Evolutionary conservation across 2,888 invertebrate species (phyloP).

Genomic region (Netelia inedita): DNA sequence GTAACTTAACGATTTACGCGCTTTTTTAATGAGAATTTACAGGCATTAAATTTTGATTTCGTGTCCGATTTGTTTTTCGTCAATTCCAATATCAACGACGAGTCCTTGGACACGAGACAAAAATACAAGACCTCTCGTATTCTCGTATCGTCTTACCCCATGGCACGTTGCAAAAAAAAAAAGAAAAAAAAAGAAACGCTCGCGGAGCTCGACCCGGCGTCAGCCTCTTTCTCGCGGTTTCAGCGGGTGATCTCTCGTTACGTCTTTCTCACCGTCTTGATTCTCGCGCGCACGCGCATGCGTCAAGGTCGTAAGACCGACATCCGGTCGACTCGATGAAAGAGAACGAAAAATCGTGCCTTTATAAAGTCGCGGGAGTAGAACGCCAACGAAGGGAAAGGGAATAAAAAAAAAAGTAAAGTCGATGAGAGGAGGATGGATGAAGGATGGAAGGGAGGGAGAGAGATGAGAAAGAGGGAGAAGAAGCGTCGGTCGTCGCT

Average conservation of each 20-base stretch:
- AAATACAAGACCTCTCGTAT: too few relatives aligned
- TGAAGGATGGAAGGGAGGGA: neutral
- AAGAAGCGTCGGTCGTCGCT: slow-evolving; percentile 12
- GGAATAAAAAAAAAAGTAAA: slow-evolving; percentile 21
- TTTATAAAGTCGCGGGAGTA: neutral
- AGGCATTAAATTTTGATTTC: too few relatives aligned
- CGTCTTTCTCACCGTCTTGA: neutral
- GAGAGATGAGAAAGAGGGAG: slow-evolving; percentile 22
- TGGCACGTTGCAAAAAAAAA: too few relatives aligned
- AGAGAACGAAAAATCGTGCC: slow-evolving; percentile 11
- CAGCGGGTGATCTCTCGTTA: slow-evolving; percentile 31
- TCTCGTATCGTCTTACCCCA: too few relatives aligned
- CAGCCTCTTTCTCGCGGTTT: neutral
- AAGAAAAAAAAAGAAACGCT: too few relatives aligned
- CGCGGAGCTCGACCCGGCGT: too few relatives aligned
- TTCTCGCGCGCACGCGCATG: neutral
- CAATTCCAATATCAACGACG: too few relatives aligned
- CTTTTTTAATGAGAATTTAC: too few relatives aligned
- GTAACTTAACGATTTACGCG: neutral
- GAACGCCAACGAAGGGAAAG: slow-evolving; percentile 36
- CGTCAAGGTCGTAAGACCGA: slow-evolving; percentile 5
- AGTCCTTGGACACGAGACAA: too few relatives aligned
- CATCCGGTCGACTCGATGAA: slow-evolving; percentile 33
- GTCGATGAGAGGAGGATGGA: neutral
- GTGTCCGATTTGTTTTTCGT: too few relatives aligned